A percentile compares a stretch with the other conserved stretches of the same genome.
These are phyloP conservation scores for Alcis repandata DNA, from an alignment of 2,888 invertebrate genomes.

Conservation along the genomic window DNA sequence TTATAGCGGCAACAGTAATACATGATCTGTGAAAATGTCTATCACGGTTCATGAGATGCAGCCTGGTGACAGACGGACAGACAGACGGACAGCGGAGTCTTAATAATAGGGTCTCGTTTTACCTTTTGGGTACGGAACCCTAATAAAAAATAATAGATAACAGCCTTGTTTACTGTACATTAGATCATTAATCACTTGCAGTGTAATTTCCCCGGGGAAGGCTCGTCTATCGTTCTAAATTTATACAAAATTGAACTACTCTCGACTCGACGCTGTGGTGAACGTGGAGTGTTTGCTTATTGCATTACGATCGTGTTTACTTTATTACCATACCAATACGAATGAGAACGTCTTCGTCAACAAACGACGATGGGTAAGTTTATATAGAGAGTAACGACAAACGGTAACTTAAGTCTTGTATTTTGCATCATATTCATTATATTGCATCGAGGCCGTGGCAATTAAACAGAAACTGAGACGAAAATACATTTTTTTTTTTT, in stretches of 20 bases:
- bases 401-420: too few relatives aligned
- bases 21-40: too few relatives aligned
- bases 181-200: constrained; percentile 29
- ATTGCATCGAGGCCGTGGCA: too few relatives aligned
- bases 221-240: not conserved
- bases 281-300: constrained; percentile 12
- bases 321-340: constrained; percentile 18
- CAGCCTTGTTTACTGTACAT: constrained; percentile 21
- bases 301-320: constrained; percentile 35
- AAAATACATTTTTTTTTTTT: too few relatives aligned
- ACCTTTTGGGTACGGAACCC: too few relatives aligned
- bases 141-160: constrained; percentile 13
- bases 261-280: not conserved
- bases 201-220: constrained; percentile 31
- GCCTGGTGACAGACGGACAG: too few relatives aligned
- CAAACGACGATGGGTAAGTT: not conserved
- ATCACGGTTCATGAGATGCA: too few relatives aligned
- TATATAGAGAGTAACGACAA: not conserved
- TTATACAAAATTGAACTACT: constrained; percentile 8
- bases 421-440: too few relatives aligned
- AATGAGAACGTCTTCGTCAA: not conserved
- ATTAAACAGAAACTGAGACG: too few relatives aligned
- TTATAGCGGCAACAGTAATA: too few relatives aligned
- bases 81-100: too few relatives aligned
- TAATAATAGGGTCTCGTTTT: too few relatives aligned